Percentiles rank a stretch among this genome's conserved stretches.
Evolutionary conservation across 2,113 vertebrate species (phyloP).

Genomic region (Galbula dea): DNA sequence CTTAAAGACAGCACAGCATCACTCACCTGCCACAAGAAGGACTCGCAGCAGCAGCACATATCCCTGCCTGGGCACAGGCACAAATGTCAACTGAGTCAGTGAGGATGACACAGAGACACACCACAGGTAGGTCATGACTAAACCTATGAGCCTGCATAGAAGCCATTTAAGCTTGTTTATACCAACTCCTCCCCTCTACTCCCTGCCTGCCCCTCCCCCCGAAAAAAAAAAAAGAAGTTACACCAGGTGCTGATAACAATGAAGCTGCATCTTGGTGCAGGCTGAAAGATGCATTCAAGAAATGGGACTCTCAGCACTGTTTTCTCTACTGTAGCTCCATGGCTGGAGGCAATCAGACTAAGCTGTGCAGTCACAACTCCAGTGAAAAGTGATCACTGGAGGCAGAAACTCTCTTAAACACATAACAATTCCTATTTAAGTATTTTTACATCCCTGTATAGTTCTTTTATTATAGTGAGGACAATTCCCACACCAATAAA

Average conservation of each 20-base stretch:
- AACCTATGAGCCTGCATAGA: fast-evolving
- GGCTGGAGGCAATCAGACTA: neutral
- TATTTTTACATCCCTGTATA: neutral
- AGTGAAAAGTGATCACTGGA: neutral
- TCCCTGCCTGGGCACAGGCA: fast-evolving
- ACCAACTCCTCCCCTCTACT: too few species aligned
- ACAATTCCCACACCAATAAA: neutral
- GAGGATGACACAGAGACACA: neutral
- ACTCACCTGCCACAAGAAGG: neutral
- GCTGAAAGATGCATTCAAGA: neutral
- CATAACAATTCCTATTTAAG: neutral
- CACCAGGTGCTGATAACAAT: fast-evolving
- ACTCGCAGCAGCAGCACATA: fast-evolving
- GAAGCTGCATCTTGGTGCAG: neutral
- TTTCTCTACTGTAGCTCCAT: neutral
- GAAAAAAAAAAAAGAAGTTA: neutral
- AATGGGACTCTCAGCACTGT: neutral
- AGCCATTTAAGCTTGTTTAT: neutral
- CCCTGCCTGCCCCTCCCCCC: too few species aligned
- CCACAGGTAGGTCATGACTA: neutral
- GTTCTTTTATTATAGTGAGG: neutral
- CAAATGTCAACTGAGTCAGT: fast-evolving
- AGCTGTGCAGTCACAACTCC: neutral
- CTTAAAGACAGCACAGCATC: fast-evolving
- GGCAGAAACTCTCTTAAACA: neutral